Evolutionary conservation across 2,113 vertebrate species (phyloP).

Genomic region (Rhynchomys soricoides): DNA sequence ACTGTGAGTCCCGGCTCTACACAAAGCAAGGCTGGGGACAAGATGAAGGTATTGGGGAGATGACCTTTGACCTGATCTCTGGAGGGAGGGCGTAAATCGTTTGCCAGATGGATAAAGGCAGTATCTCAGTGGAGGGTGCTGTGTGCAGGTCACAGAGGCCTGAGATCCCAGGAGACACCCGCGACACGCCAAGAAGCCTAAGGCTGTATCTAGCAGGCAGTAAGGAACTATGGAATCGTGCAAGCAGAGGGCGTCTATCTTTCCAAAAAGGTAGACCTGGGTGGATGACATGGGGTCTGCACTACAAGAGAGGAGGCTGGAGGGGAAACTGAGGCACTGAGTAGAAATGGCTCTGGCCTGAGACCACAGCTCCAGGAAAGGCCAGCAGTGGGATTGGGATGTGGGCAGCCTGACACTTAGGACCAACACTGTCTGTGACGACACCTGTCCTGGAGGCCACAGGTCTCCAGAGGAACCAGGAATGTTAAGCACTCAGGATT

Average conservation of each 20-base stretch:
- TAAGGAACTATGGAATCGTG: background rate
- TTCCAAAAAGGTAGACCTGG: background rate
- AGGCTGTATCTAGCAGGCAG: background rate
- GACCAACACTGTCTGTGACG: rapidly evolving
- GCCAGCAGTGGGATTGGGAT: background rate
- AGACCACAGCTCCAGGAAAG: background rate
- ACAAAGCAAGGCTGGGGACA: background rate
- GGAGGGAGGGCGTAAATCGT: background rate
- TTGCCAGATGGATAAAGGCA: background rate
- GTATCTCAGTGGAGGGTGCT: rapidly evolving
- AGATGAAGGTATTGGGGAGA: background rate
- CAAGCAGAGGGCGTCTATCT: background rate
- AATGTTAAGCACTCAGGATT: background rate
- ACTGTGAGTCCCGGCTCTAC: background rate
- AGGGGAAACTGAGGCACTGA: background rate
- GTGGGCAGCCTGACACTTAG: background rate
- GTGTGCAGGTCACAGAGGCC: background rate
- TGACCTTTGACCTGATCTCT: background rate
- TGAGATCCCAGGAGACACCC: background rate
- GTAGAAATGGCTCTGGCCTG: background rate
- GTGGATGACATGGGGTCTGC: background rate
- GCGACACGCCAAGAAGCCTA: background rate
- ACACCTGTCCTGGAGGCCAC: background rate
- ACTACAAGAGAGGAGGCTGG: background rate
- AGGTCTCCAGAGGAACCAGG: background rate